Conservation (phyloP, 2,113 vertebrate species). For the Sinocyclocheilus anshuiensis region DNA sequence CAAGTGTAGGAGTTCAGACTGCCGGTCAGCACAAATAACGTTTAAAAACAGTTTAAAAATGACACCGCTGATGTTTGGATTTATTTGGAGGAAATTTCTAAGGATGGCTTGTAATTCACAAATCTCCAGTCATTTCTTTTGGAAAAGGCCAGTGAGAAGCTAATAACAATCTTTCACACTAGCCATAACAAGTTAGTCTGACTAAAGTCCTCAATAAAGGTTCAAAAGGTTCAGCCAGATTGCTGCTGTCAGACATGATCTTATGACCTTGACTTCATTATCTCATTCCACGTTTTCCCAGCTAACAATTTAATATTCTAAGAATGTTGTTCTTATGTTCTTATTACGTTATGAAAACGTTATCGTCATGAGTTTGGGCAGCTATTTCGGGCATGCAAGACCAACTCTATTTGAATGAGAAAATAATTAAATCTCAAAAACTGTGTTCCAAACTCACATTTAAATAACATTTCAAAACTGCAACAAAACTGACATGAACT, state of each 20-base stretch:
- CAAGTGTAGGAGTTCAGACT: slow-evolving; percentile 25
- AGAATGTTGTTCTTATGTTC: background rate
- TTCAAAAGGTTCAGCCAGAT: background rate
- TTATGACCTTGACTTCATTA: background rate
- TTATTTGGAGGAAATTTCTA: background rate
- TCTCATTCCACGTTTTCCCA: background rate
- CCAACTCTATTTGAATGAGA: background rate
- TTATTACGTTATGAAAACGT: background rate
- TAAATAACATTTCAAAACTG: background rate
- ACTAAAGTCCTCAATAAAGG: too few species aligned
- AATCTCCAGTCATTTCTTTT: slow-evolving; percentile 4
- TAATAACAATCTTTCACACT: background rate
- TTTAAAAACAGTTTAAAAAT: slow-evolving; percentile 19
- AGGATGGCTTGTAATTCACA: background rate
- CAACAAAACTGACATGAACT: background rate
- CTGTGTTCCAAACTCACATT: background rate
- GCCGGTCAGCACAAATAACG: background rate
- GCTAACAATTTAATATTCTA: background rate
- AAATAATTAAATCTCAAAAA: background rate
- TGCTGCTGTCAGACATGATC: background rate
- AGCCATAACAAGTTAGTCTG: background rate
- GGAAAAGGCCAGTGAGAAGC: background rate
- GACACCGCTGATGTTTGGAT: background rate
- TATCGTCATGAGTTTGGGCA: background rate
- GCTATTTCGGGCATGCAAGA: background rate